phyloP scores from a whole-genome alignment of 2,888 invertebrate genomes.

The Pimpla rufipes region DNA sequence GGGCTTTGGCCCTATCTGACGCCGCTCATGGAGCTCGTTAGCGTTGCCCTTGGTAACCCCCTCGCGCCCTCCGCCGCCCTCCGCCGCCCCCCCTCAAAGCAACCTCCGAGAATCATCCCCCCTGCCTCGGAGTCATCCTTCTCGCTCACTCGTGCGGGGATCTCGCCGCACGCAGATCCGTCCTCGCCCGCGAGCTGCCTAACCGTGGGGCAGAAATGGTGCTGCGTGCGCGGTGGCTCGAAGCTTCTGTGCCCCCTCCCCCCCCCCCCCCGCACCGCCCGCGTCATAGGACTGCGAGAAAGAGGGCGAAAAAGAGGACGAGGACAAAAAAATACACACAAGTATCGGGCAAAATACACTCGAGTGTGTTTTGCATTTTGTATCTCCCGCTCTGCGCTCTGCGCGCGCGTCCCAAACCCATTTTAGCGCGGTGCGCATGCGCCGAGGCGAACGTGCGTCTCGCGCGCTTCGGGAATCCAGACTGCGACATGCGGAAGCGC shows the following conservation, averaged over 20 bases:
- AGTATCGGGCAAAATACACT: too few species aligned
- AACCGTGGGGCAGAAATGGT: slow-evolving; percentile 44
- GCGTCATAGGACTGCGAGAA: slow-evolving; percentile 37
- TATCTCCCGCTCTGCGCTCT: too few species aligned
- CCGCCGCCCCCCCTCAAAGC: slow-evolving; percentile 19
- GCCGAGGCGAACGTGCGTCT: too few species aligned
- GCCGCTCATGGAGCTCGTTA: slow-evolving; percentile 85
- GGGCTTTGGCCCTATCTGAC: slow-evolving; percentile 82
- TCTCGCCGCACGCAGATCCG: slow-evolving; percentile 47
- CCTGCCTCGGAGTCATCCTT: slow-evolving; percentile 50
- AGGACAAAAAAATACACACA: too few species aligned
- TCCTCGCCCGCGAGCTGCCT: slow-evolving; percentile 39
- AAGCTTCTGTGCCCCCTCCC: background rate
- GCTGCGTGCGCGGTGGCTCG: slow-evolving; percentile 24
- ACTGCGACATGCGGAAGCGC: background rate
- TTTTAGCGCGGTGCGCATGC: too few species aligned
- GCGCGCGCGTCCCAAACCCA: too few species aligned
- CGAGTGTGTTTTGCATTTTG: too few species aligned
- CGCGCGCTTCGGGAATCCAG: background rate
- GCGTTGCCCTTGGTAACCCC: slow-evolving; percentile 85
- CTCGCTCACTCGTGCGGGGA: slow-evolving; percentile 66
- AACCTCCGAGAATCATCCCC: slow-evolving; percentile 67
- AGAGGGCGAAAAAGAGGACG: too few species aligned
- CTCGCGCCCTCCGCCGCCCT: slow-evolving; percentile 68
- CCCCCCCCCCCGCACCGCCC: background rate